Evolutionary conservation across 2,888 invertebrate species (phyloP).

Genomic region (Rotaria magnacalcarata): DNA sequence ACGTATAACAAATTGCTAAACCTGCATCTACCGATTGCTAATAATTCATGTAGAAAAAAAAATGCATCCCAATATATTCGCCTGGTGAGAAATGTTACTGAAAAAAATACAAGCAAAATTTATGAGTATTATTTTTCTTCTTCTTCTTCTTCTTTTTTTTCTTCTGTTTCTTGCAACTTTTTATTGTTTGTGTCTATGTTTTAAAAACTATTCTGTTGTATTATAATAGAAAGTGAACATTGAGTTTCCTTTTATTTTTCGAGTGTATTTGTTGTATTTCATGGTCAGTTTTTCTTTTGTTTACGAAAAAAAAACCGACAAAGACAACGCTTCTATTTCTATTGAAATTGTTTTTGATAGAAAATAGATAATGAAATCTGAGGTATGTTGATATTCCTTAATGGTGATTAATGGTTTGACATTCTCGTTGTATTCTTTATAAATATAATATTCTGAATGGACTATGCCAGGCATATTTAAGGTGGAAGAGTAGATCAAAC

Average conservation of each 20-base stretch:
- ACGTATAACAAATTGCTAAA: background rate
- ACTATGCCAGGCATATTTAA: background rate
- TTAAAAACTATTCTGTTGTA: slow-evolving; percentile 20
- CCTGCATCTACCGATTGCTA: background rate
- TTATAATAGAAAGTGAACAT: slow-evolving; percentile 10
- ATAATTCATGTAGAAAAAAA: background rate
- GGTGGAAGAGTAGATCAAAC: background rate
- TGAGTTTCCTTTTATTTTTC: background rate
- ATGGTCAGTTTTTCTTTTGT: background rate
- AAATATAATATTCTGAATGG: background rate
- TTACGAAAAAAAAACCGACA: background rate
- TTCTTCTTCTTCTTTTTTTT: background rate
- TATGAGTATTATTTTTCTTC: background rate
- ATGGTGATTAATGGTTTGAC: background rate
- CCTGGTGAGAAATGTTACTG: background rate
- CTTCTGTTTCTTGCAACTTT: background rate
- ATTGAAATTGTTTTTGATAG: background rate
- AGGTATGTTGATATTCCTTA: background rate
- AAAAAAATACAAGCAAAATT: background rate
- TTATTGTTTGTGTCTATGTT: background rate
- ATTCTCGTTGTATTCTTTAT: background rate
- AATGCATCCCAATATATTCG: background rate
- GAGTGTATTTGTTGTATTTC: background rate
- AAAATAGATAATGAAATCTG: background rate
- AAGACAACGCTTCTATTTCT: background rate